Conservation (phyloP, 2,113 vertebrate genomes). For the Syngnathoides biaculeatus region DNA sequence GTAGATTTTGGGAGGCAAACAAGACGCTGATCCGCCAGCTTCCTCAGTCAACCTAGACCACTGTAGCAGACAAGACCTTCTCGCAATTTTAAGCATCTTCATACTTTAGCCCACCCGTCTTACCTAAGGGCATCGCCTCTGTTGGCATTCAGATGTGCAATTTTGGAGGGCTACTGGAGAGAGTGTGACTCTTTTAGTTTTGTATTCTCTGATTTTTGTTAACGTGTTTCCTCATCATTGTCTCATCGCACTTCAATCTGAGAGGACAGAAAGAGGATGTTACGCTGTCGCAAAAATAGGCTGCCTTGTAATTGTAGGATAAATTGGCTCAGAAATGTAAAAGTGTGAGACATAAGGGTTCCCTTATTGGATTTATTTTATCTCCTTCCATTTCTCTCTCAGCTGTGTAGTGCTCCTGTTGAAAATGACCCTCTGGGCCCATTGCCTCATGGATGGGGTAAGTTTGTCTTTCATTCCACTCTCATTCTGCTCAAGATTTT, state of each 20-base stretch:
- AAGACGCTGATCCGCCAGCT: constrained; percentile 65
- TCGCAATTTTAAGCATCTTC: not conserved
- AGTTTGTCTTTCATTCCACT: constrained; percentile 66
- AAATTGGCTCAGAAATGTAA: not conserved
- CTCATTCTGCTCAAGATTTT: not conserved
- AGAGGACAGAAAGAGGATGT: not conserved
- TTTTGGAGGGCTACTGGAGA: constrained; percentile 6
- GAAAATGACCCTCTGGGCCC: constrained; percentile 93
- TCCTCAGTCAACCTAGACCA: constrained; percentile 54
- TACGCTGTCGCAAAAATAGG: not conserved
- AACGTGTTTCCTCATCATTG: not conserved
- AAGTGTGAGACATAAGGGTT: constrained; percentile 15
- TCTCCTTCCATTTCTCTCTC: constrained; percentile 69
- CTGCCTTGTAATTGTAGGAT: constrained; percentile 1
- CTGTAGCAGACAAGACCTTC: constrained; percentile 45
- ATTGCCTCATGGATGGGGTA: constrained; percentile 96
- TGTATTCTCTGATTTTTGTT: constrained; percentile 3
- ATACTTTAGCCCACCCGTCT: constrained; percentile 12
- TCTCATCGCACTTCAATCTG: not conserved
- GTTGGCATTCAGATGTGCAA: constrained; percentile 6
- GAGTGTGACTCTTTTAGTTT: constrained; percentile 14
- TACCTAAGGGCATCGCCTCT: constrained; percentile 12
- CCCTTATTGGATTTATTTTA: constrained; percentile 56
- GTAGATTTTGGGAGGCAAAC: constrained; percentile 89
- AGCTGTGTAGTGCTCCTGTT: constrained; percentile 82